Evolutionary conservation across 1,140 invertebrate genomes (phyloP).

Genomic region (Triops cancriformis): DNA sequence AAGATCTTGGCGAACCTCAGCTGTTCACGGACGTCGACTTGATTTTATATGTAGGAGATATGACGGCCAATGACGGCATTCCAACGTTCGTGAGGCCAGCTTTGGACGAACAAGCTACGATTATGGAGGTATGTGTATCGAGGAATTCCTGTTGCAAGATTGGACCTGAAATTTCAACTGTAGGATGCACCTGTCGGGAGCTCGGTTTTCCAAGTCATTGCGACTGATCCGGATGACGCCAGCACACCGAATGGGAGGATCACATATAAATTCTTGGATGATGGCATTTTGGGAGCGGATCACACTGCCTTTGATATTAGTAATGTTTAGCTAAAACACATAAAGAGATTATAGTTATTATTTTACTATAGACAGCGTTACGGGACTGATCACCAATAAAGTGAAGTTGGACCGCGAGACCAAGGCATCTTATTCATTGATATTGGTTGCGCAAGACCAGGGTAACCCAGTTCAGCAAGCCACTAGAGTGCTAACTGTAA

Average conservation of each 20-base stretch:
- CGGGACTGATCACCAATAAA: slow-evolving; percentile 62
- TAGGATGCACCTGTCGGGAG: slow-evolving; percentile 63
- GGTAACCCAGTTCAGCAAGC: slow-evolving; percentile 65
- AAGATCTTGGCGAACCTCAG: slow-evolving; percentile 55
- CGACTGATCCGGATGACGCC: slow-evolving; percentile 67
- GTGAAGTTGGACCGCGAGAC: slow-evolving; percentile 59
- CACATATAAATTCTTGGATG: slow-evolving; percentile 60
- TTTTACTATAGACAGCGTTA: slow-evolving; percentile 44
- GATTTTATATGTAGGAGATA: slow-evolving; percentile 64
- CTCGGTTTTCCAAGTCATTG: slow-evolving; percentile 64
- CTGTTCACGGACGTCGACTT: slow-evolving; percentile 54
- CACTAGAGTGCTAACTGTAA: slow-evolving; percentile 57
- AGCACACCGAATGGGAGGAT: slow-evolving; percentile 62
- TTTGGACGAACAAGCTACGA: slow-evolving; percentile 56
- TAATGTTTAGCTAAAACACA: slow-evolving; percentile 34
- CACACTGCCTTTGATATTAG: slow-evolving; percentile 56
- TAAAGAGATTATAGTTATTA: slow-evolving; percentile 23
- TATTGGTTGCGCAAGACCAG: slow-evolving; percentile 62
- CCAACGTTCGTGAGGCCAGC: slow-evolving; percentile 63
- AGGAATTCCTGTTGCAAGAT: slow-evolving; percentile 20
- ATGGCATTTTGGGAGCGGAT: slow-evolving; percentile 50
- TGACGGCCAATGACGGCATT: slow-evolving; percentile 72
- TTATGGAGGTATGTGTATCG: slow-evolving; percentile 52
- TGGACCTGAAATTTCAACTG: slow-evolving; percentile 17
- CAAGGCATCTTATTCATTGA: slow-evolving; percentile 60